phyloP scores from a whole-genome alignment of 2,113 vertebrate genomes.

The Indri indri region DNA sequence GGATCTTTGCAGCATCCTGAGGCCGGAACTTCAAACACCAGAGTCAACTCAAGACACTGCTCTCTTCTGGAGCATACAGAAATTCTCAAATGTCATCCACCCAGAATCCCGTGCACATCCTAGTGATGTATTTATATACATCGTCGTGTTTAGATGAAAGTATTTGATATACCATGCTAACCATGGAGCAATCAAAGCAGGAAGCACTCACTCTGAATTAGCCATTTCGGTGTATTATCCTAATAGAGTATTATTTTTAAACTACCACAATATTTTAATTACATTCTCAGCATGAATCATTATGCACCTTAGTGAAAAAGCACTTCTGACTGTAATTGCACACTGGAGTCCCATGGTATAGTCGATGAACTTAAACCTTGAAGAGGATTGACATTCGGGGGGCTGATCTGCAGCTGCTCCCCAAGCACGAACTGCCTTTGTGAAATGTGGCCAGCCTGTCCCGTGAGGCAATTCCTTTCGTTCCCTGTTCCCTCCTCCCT shows the following conservation, averaged over 20 bases:
- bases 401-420: background rate
- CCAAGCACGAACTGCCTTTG: background rate
- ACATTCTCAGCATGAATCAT: constrained; percentile 70
- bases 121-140: background rate
- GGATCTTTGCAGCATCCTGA: rapidly evolving
- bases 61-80: background rate
- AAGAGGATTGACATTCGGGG: background rate
- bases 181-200: background rate
- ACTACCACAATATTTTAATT: constrained; percentile 73
- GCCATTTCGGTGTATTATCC: constrained; percentile 58
- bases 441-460: rapidly evolving
- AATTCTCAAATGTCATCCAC: background rate
- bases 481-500: background rate
- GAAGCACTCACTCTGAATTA: constrained; percentile 49
- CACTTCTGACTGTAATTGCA: constrained; percentile 60
- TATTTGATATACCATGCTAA: background rate
- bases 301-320: constrained; percentile 58
- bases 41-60: background rate
- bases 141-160: background rate
- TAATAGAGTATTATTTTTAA: constrained; percentile 72
- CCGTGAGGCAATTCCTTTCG: background rate
- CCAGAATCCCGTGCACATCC: rapidly evolving
- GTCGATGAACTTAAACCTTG: background rate
- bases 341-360: background rate
- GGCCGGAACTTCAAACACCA: background rate